Conservation (phyloP, 2,888 invertebrate species). For the Tribolium freemani region DNA sequence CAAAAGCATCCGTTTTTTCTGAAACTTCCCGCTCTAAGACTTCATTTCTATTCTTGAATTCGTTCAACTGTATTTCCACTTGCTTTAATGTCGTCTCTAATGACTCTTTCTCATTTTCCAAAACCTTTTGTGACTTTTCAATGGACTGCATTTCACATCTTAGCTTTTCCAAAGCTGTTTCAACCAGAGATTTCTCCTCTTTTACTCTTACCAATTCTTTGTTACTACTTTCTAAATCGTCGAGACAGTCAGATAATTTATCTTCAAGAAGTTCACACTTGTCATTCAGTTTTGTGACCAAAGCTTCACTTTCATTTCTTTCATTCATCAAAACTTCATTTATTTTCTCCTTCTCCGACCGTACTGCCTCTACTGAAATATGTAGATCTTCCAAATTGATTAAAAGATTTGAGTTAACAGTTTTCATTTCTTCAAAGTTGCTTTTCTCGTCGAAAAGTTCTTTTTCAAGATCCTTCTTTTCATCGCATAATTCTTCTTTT, state of each 20-base stretch:
- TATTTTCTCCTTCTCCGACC: not conserved
- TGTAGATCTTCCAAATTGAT: not conserved
- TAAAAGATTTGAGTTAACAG: not conserved
- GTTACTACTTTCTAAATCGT: not conserved
- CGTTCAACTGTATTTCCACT: not conserved
- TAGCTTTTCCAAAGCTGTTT: not conserved
- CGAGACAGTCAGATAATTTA: not conserved
- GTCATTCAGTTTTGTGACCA: slow-evolving; percentile 1
- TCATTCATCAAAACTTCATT: slow-evolving; percentile 7
- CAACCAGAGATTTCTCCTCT: not conserved
- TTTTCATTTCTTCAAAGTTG: not conserved
- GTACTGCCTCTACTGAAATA: not conserved
- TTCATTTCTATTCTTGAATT: not conserved
- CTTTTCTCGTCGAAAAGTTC: not conserved
- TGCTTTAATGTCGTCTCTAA: not conserved
- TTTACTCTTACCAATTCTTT: not conserved
- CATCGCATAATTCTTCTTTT: not conserved
- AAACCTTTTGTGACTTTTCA: not conserved
- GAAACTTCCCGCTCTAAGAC: not conserved
- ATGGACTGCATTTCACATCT: not conserved
- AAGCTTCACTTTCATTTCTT: slow-evolving; percentile 1
- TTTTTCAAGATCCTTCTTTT: not conserved
- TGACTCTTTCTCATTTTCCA: not conserved
- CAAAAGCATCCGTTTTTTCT: not conserved
- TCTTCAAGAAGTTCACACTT: slow-evolving; percentile 1